Evolutionary conservation across 2,888 invertebrate genomes (phyloP).

Genomic region (Ophion costatus): DNA sequence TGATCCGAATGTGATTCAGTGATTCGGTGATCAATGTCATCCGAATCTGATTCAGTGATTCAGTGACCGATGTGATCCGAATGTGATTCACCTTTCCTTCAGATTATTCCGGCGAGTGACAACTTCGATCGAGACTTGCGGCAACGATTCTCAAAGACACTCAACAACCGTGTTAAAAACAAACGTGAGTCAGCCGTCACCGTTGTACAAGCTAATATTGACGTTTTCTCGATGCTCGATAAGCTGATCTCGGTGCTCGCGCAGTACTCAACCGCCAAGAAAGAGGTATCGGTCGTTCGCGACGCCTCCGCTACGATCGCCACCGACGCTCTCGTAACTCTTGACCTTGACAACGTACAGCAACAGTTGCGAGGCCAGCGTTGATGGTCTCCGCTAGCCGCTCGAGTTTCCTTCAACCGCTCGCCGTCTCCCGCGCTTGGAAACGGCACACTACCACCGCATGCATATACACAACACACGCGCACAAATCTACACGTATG

Average conservation of each 20-base stretch:
- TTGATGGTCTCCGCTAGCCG: slow-evolving; percentile 25
- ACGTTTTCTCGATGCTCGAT: background rate
- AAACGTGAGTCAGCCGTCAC: background rate
- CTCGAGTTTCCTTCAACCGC: slow-evolving; percentile 16
- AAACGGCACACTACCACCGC: background rate
- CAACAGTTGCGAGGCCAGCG: slow-evolving; percentile 63
- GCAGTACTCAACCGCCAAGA: slow-evolving; percentile 3
- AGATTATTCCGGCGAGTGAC: background rate
- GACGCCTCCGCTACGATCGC: slow-evolving; percentile 49
- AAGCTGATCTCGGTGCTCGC: background rate
- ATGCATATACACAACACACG: background rate
- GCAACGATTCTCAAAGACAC: too few relatives aligned
- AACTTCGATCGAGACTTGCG: too few relatives aligned
- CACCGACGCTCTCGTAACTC: slow-evolving; percentile 39
- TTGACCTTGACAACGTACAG: slow-evolving; percentile 70
- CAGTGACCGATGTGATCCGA: too few relatives aligned
- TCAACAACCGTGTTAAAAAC: background rate
- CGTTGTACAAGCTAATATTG: background rate
- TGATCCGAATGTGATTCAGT: too few relatives aligned
- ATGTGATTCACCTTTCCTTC: background rate
- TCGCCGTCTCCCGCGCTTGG: background rate
- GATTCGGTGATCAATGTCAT: too few relatives aligned
- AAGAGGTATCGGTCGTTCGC: slow-evolving; percentile 28
- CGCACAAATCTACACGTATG: background rate
- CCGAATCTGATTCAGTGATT: too few relatives aligned